Evolutionary conservation across 2,113 vertebrate genomes (phyloP), one percentile per base, ranked within the genome.

Genomic region (Myrmecophaga tridactyla): DNA sequence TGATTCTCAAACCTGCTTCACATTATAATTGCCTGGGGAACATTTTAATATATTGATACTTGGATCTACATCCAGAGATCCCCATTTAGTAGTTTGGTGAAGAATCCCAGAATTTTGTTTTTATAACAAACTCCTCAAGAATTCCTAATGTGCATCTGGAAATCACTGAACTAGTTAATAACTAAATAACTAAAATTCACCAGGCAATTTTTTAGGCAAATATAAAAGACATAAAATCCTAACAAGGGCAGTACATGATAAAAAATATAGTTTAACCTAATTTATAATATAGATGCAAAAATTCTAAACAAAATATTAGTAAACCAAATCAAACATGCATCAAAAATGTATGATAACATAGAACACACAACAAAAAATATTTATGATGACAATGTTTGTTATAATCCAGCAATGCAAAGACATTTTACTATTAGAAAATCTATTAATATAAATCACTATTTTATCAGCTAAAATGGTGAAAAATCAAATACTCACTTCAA

Each of bases 81-180:
- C 62, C 60, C 34, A 78, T 60, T 48, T 93, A 77, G 56, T 63
- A 46, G 7, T 48, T 31, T 12, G 34, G 63, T 21, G 39, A 17
- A n/a, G 70, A 80, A 60, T 8, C 11, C 6, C 76, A 60, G 41
- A 12, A 63, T 62, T 6, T 75, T 75, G 31, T 62, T 62, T 72
- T 81, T 62, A 73, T 48, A 72, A n/a, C 36, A 62, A n/a, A 90
- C 39, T 81, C 14, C 48, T 29, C 89, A 73, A 62, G 34, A 62
- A 91, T 72, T 60, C 23, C 67, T 62, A 62, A 62, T 63, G 34
- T 83, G 43, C 53, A 63, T 23, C 41, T 92, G 14, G n/a, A 48
- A 77, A 77, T 86, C 48, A 56, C 31, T 92, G 58, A 86, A 67
- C 46, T n/a, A 65, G n/a, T 76, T 48, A 92, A 86, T 77, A 86